Evolutionary conservation across 2,888 invertebrate genomes (phyloP).

Genomic region (Folsomia manolachei): DNA sequence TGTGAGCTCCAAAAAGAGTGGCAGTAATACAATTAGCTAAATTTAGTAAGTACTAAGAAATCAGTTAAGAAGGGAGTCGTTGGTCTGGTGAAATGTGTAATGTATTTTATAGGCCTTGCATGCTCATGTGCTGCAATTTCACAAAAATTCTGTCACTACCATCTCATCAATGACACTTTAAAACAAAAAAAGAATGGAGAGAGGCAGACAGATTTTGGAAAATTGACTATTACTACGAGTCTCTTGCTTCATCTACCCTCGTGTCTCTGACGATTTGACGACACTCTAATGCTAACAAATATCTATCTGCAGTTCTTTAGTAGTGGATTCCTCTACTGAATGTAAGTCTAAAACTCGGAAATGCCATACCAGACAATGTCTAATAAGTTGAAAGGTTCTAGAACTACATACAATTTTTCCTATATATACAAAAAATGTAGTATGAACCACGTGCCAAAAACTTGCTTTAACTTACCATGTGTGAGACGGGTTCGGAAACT

Average conservation of each 20-base stretch:
- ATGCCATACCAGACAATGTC: not conserved
- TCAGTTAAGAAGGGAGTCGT: too few relatives aligned
- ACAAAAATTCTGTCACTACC: not conserved
- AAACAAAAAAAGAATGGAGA: not conserved
- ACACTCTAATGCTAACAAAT: not conserved
- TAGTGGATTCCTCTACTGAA: too few relatives aligned
- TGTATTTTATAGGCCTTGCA: too few relatives aligned
- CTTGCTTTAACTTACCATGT: slow-evolving; percentile 49
- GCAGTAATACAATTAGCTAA: slow-evolving; percentile 24
- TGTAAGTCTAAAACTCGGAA: not conserved
- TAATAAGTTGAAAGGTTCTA: not conserved
- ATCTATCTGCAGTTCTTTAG: too few relatives aligned
- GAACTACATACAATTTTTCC: not conserved
- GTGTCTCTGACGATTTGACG: not conserved
- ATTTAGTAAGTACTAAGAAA: slow-evolving; percentile 15
- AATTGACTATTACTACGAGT: not conserved
- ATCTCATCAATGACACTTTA: not conserved
- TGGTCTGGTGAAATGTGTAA: too few relatives aligned
- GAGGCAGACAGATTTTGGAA: not conserved
- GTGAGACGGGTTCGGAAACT: slow-evolving; percentile 52
- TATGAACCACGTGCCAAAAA: slow-evolving; percentile 3
- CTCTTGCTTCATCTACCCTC: not conserved
- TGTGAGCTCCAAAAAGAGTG: not conserved
- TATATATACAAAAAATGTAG: not conserved
- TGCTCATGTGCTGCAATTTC: not conserved